Evolutionary conservation across 37 sponge, comb jelly and placozoan genomes (phyloP).

Genomic region (Ianthella basta): DNA sequence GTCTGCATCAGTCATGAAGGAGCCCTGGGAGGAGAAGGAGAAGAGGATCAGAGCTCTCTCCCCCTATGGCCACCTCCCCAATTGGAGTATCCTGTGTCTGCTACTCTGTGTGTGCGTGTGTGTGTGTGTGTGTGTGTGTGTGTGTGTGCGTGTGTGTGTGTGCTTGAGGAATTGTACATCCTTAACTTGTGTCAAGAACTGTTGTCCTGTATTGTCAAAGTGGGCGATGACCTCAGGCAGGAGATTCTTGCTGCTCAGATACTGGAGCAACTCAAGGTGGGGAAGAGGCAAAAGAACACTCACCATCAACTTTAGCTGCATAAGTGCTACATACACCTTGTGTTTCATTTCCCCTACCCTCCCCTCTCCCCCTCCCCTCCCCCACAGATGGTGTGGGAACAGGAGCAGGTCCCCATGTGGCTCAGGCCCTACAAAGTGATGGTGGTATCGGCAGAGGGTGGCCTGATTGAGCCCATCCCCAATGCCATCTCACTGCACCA

Average conservation of each 20-base stretch:
- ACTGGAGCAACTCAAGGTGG: conserved; percentile 85
- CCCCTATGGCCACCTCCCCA: conserved; percentile 92
- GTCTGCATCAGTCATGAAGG: conserved; percentile 89
- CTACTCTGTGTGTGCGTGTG: not conserved
- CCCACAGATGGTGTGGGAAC: conserved; percentile 76
- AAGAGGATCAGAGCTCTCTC: conserved; percentile 75
- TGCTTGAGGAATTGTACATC: not conserved
- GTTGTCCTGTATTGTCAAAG: conserved; percentile 89
- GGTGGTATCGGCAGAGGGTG: conserved; percentile 84
- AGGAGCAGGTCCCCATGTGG: conserved; percentile 84
- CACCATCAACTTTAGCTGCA: too few relatives aligned
- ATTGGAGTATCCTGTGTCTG: conserved; percentile 83
- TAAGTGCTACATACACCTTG: too few relatives aligned
- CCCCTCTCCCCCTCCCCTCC: not conserved
- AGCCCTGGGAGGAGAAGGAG: conserved; percentile 89
- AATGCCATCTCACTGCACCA: conserved; percentile 98
- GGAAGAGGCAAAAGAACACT: not conserved
- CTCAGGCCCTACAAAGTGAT: conserved; percentile 88
- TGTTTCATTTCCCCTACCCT: too few relatives aligned
- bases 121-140: not conserved
- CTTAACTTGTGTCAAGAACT: conserved; percentile 57
- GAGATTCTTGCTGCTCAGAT: conserved; percentile 89
- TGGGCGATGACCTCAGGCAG: conserved; percentile 96
- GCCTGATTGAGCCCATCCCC: conserved; percentile 91
- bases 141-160: not conserved